Evolutionary conservation across 2,888 invertebrate genomes (phyloP).

Genomic region (Troides oblongomaculatus): DNA sequence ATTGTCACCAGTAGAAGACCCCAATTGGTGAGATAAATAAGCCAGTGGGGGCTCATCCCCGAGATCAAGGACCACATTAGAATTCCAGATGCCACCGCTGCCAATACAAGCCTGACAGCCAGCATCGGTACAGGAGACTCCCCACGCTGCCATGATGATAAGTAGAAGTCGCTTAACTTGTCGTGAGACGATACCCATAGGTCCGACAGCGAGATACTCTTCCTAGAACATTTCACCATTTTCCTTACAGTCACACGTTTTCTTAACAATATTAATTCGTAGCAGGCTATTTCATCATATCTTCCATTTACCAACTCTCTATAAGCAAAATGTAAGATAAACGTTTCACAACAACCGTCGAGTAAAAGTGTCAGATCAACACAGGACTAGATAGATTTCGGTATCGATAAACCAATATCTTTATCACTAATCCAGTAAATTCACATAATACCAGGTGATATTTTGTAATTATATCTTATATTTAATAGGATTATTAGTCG

Average conservation of each 20-base stretch:
- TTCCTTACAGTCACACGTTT: constrained; percentile 37
- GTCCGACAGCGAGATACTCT: constrained; percentile 51
- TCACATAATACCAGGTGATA: constrained; percentile 15
- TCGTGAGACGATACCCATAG: constrained; percentile 66
- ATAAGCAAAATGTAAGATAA: constrained; percentile 34
- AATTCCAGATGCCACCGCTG: constrained; percentile 47
- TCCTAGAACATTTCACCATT: constrained; percentile 71
- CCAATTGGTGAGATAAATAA: constrained; percentile 72
- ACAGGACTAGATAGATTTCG: constrained; percentile 33
- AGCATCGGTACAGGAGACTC: constrained; percentile 63
- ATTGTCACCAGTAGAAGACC: constrained; percentile 55
- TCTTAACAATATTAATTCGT: background rate
- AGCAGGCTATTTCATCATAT: constrained; percentile 25
- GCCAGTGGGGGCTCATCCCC: constrained; percentile 50
- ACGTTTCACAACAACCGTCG: constrained; percentile 41
- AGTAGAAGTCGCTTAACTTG: constrained; percentile 62
- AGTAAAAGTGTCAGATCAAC: constrained; percentile 38
- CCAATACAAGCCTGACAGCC: constrained; percentile 52
- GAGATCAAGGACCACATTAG: constrained; percentile 57
- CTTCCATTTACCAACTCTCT: constrained; percentile 12
- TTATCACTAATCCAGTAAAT: constrained; percentile 40
- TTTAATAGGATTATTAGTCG: constrained; percentile 3
- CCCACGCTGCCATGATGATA: constrained; percentile 70
- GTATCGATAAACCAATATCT: constrained; percentile 48
- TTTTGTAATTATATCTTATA: constrained; percentile 9